These are phyloP conservation scores for Sphaerodactylus townsendi DNA, from an alignment of 2,113 vertebrate genomes.

Conservation along the genomic window DNA sequence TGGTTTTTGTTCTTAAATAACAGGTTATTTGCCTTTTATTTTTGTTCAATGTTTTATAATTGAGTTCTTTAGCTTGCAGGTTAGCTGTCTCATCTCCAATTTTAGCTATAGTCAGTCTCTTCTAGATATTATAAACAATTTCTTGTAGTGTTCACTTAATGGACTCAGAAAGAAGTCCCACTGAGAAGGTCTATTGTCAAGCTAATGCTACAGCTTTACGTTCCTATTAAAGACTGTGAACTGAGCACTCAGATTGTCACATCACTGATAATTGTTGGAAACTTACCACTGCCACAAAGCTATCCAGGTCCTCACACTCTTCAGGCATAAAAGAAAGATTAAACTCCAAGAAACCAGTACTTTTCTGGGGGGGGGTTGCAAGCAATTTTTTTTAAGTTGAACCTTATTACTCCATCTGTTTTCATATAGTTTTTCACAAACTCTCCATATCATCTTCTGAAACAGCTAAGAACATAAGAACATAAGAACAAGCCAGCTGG, in stretches of 20 bases:
- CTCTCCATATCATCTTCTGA: background rate
- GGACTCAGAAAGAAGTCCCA: constrained; percentile 25
- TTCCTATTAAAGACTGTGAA: background rate
- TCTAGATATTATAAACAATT: constrained; percentile 36
- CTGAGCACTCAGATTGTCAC: background rate
- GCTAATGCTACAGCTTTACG: background rate
- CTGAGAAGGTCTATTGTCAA: constrained; percentile 9
- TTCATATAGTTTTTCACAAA: constrained; percentile 1
- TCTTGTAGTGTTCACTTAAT: constrained; percentile 15
- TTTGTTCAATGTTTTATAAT: constrained; percentile 45
- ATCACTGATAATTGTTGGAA: background rate
- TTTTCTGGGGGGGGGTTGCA: background rate
- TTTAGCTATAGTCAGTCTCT: constrained; percentile 32
- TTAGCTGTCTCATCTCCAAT: constrained; percentile 15
- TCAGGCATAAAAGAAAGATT: background rate
- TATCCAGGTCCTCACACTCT: background rate
- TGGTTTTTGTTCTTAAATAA: constrained; percentile 48
- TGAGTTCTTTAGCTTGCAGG: constrained; percentile 14
- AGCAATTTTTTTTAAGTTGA: background rate
- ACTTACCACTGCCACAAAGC: background rate
- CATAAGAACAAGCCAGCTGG: too few species aligned
- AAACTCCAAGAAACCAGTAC: constrained; percentile 7
- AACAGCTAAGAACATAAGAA: background rate
- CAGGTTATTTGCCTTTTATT: constrained; percentile 36
- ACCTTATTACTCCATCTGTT: background rate